Evolutionary conservation across 2,888 invertebrate species (phyloP), one percentile per base, ranked within the genome.

Genomic region (Pollenia griseotomentosa): DNA sequence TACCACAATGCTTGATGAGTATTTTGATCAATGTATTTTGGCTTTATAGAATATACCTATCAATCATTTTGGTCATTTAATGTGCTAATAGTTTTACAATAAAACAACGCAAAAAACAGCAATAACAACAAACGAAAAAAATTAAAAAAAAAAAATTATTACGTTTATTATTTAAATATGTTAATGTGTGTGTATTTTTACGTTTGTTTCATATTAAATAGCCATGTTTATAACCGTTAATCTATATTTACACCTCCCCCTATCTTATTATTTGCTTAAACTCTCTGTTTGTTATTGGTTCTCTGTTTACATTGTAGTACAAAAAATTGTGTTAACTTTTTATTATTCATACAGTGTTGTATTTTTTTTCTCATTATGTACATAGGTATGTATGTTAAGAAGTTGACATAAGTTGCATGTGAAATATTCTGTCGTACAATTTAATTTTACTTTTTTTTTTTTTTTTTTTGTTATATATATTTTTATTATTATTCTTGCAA

Each of bases 361-460:
- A 61, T 51, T 55, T 63, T 33, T 44, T 59, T 80, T 63, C 40
- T 63, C 0, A 4, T 59, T 6, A 7, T 65, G 14, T n/a, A 10
- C 19, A n/a, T 42, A 23, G 68, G n/a, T n/a, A 23, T 44, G n/a
- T 33, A 33, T 33, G 33, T 23, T n/a, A 51, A 55, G 70, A 83
- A 63, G 68, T 79, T 86, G 86, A 79, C 82, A 83, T 86, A 83
- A 86, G 33, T 86, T 79, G 78, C 48, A 40, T 68, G 78, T 46
- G 44, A 77, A 63, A 83, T 77, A 70, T 77, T 70, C 46, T 63
- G 46, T 11, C 23, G 19, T 57, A 63, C 3, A 46, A 42, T 71
- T 73, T 14, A 65, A 65, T 82, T 82, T 82, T 82, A 82, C 74
- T 82, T 82, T 75, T 82, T 70, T 48, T 4, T 23, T 82, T 82